Evolutionary conservation across 1,140 invertebrate genomes (phyloP), one percentile per base, ranked within the genome.

Genomic region (Manduca sexta): DNA sequence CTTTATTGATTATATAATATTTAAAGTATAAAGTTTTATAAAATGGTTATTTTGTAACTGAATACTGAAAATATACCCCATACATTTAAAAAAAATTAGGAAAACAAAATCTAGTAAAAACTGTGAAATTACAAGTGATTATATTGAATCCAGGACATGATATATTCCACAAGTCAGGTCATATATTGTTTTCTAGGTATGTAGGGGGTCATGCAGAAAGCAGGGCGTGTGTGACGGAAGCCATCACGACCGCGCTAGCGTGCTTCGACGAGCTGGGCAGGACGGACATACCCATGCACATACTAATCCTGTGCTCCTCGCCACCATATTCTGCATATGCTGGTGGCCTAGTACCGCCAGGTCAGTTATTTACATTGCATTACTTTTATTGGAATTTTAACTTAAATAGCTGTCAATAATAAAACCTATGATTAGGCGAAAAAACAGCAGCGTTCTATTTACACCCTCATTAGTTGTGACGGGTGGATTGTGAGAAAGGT

Each of bases 261-360:
- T 95, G 94, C 67, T 93, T 98, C 64, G 96, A 98, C 69, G 96
- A 98, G 80, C 86, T 98, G 3, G 90, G 92, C 58, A 77, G 90
- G 3, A 88, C 90, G 46, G 84, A 95, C 37, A 91, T 73, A 15
- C 70, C 74, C 0, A 83, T 88, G 46, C 95, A 98, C 81, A 95
- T 96, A 62, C 92, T 98, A 45, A 83, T 98, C 6, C 89, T 98
- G 15, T 97, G 95, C 72, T 97, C 97, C 78, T 97, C 96, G n/a
- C 93, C 95, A 5, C 96, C 96, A 0, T 98, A 98, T 78, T 90
- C 92, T 41, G 90, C 95, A 51, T 92, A 93, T 15, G 94, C 95
- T 15, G 81, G 81, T 2, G 78, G 78, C 4, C 30, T 84, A 38
- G 69, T 74, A 3, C 77, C 80, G 12, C 69, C 91, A 91, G 73